A percentile compares a stretch with the other conserved stretches of the same genome.
phyloP scores from a whole-genome alignment of 2,113 vertebrate genomes.

The Oryzias celebensis region DNA sequence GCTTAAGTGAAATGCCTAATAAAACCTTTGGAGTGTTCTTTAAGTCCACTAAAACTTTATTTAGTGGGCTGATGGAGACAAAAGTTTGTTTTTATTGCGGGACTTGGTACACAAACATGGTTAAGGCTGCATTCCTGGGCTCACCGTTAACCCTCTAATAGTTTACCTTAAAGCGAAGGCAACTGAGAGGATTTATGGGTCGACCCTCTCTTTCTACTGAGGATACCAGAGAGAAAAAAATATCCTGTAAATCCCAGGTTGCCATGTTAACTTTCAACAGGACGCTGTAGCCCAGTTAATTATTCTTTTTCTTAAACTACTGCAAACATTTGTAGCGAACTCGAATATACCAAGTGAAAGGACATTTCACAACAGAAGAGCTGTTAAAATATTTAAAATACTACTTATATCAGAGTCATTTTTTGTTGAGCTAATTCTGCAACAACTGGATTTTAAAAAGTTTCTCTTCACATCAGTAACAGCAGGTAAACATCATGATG shows the following conservation, averaged over 20 bases:
- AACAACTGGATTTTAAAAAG: no score
- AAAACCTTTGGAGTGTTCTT: slow-evolving; percentile 19
- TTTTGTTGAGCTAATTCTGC: no score
- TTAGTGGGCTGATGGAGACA: slow-evolving; percentile 45
- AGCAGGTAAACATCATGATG: no score
- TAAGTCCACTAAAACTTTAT: slow-evolving; percentile 46
- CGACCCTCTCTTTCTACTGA: slow-evolving; percentile 46
- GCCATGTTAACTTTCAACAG: slow-evolving; percentile 6
- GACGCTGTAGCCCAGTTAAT: not conserved
- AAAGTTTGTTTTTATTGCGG: slow-evolving; percentile 69
- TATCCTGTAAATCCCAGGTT: slow-evolving; percentile 10
- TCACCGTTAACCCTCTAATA: slow-evolving; percentile 64
- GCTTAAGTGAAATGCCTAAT: slow-evolving; percentile 37
- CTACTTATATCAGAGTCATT: no score
- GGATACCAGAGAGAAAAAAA: slow-evolving; percentile 31
- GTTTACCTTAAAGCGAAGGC: slow-evolving; percentile 67
- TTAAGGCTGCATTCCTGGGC: slow-evolving; percentile 70
- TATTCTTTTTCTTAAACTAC: slow-evolving; percentile 6
- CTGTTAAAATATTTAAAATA: no score
- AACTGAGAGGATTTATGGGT: slow-evolving; percentile 44
- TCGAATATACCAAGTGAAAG: not conserved
- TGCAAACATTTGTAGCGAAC: not conserved
- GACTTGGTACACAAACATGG: slow-evolving; percentile 64
- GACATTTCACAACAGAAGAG: no score
- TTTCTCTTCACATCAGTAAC: no score